A percentile compares a stretch with the other conserved stretches of the same genome.
Conservation (phyloP, 2,113 vertebrate genomes). For the Poicephalus meyeri region DNA sequence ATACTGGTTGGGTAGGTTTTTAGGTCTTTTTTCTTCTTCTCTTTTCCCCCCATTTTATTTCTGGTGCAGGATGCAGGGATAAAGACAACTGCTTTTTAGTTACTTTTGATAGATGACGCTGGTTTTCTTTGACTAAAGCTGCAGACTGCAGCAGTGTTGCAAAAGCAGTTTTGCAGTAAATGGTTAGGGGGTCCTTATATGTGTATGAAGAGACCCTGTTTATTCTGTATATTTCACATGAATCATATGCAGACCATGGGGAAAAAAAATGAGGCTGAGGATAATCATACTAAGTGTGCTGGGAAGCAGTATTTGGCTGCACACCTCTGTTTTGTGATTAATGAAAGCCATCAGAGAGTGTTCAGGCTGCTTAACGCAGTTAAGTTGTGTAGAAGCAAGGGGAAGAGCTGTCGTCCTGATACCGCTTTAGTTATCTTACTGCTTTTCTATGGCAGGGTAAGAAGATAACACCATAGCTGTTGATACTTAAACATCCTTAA, state of each 20-base stretch:
- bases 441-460: neutral
- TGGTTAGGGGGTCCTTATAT: neutral
- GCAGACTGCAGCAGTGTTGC: neutral
- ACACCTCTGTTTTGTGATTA: conserved; percentile 33
- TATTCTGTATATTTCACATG: neutral
- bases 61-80: neutral
- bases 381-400: neutral
- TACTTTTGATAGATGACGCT: neutral
- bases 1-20: neutral
- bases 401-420: neutral
- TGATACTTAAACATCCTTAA: conserved; percentile 7
- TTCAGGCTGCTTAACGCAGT: neutral
- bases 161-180: conserved; percentile 3
- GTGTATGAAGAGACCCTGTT: neutral
- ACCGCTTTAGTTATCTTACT: neutral
- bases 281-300: conserved; percentile 37
- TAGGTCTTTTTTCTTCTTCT: accelerated
- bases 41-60: accelerated
- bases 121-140: neutral
- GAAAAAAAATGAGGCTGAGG: conserved; percentile 52
- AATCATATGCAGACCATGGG: neutral
- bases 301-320: conserved; percentile 30
- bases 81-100: neutral
- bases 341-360: neutral
- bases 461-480: conserved; percentile 2